Evolutionary conservation across 30 jellyfish, hydroid and myxozoan species (phyloP).

Genomic region (Aurelia sp.): DNA sequence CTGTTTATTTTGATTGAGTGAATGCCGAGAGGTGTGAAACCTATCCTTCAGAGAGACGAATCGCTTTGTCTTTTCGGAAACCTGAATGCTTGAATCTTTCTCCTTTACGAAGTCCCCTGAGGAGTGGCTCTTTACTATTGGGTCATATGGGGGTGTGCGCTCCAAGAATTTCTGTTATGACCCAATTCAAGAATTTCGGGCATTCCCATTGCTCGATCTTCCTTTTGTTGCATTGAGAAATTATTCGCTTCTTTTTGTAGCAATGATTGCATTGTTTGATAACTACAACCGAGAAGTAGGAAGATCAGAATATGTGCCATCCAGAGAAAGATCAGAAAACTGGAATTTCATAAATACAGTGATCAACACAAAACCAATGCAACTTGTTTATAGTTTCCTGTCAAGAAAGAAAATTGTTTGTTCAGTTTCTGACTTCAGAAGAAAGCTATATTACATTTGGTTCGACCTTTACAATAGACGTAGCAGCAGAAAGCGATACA

Average conservation of each 20-base stretch:
- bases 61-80: too few relatives aligned
- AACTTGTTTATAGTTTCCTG: conserved; percentile 73
- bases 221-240: neutral
- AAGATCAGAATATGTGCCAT: conserved; percentile 71
- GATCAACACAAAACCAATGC: conserved; percentile 61
- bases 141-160: too few relatives aligned
- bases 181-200: neutral
- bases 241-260: conserved; percentile 34
- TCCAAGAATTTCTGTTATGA: too few relatives aligned
- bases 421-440: conserved; percentile 55
- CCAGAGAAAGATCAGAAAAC: conserved; percentile 71
- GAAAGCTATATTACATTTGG: conserved; percentile 83
- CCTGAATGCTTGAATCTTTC: too few relatives aligned
- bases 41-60: too few relatives aligned
- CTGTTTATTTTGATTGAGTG: too few relatives aligned
- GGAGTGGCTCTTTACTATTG: neutral
- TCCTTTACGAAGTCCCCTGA: too few relatives aligned
- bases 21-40: too few relatives aligned
- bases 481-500: conserved; percentile 19
- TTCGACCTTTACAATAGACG: conserved; percentile 78
- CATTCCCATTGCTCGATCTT: neutral
- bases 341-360: conserved; percentile 75
- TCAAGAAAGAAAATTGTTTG: conserved; percentile 52
- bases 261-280: conserved; percentile 83
- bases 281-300: conserved; percentile 85